Evolutionary conservation across 2,113 vertebrate species (phyloP).

Genomic region (Corydoras sp.): DNA sequence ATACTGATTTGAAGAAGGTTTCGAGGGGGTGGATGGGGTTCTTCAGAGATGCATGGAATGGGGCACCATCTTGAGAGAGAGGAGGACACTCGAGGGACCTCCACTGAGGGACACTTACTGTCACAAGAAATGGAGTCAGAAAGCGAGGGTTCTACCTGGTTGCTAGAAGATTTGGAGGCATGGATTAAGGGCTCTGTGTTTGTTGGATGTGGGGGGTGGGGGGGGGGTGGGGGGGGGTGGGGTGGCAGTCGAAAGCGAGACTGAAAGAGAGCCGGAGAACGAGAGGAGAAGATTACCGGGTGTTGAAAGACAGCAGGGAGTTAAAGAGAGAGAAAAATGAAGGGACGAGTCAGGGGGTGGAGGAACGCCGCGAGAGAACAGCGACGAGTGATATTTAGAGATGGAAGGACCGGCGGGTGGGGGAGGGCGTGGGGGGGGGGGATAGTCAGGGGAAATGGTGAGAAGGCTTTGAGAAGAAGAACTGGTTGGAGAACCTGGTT

Average conservation of each 20-base stretch:
- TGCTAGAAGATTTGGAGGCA: no score
- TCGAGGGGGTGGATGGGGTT: no score
- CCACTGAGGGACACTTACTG: no score
- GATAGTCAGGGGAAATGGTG: slow-evolving; percentile 36
- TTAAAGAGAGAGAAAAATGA: neutral
- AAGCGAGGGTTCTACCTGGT: no score
- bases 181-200: neutral
- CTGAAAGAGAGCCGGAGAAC: slow-evolving; percentile 15
- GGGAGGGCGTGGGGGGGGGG: neutral
- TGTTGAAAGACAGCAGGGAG: slow-evolving; percentile 25
- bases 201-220: slow-evolving; percentile 19
- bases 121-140: no score
- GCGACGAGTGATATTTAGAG: slow-evolving; percentile 24
- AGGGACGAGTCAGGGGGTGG: neutral
- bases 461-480: slow-evolving; percentile 28
- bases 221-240: slow-evolving; percentile 3
- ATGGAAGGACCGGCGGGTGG: neutral
- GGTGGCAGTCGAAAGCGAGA: neutral
- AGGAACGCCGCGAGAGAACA: neutral
- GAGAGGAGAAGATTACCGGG: slow-evolving; percentile 31
- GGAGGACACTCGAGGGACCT: no score
- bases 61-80: no score
- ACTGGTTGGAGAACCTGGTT: neutral
- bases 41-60: no score
- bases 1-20: no score